Evolutionary conservation across 1,140 invertebrate species (phyloP).

Genomic region (Caenorhabditis tropicalis): DNA sequence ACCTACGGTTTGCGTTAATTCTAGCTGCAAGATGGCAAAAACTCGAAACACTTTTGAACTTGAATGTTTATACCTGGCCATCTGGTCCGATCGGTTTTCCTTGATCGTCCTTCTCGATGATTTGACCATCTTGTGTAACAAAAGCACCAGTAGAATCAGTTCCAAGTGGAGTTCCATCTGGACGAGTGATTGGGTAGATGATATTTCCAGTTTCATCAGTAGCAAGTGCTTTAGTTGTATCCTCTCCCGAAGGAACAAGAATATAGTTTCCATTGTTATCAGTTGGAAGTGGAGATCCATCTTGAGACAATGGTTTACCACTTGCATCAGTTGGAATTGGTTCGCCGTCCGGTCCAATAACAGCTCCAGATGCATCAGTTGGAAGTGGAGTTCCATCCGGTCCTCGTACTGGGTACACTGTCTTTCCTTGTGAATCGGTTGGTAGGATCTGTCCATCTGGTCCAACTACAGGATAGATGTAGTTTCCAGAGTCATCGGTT

Average conservation of each 20-base stretch:
- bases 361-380: slow-evolving; percentile 46
- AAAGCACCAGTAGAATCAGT: slow-evolving; percentile 49
- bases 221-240: not conserved
- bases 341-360: slow-evolving; percentile 30
- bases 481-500: slow-evolving; percentile 17
- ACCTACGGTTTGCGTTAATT: no score
- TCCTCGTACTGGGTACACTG: slow-evolving; percentile 9
- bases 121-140: slow-evolving; percentile 34
- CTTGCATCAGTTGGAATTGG: not conserved
- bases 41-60: no score
- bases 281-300: slow-evolving; percentile 43
- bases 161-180: slow-evolving; percentile 48
- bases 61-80: not conserved
- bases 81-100: slow-evolving; percentile 55
- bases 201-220: slow-evolving; percentile 11
- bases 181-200: slow-evolving; percentile 43
- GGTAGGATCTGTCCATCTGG: slow-evolving; percentile 47
- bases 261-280: slow-evolving; percentile 47
- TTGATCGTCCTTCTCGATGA: slow-evolving; percentile 32
- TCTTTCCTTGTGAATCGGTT: slow-evolving; percentile 52
- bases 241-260: slow-evolving; percentile 26
- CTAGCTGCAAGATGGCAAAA: no score
- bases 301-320: slow-evolving; percentile 38
- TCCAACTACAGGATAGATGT: not conserved
- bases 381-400: slow-evolving; percentile 42